Evolutionary conservation across 2,888 invertebrate species (phyloP).

Genomic region (Agelastica alni): DNA sequence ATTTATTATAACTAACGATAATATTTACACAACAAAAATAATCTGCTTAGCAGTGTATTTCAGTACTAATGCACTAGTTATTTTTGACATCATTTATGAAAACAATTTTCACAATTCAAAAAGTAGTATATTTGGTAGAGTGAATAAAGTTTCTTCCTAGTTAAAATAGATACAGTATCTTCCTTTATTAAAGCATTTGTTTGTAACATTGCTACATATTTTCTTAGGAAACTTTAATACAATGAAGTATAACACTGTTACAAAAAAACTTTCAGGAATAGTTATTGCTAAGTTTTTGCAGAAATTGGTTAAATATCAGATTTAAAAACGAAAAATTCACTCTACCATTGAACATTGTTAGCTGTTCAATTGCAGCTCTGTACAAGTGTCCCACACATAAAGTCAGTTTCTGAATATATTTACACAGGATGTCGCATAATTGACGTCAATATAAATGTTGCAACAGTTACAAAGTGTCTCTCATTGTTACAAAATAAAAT

Average conservation of each 20-base stretch:
- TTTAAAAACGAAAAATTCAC: constrained; percentile 3
- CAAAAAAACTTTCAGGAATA: constrained; percentile 1
- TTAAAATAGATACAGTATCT: not conserved
- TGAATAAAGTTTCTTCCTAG: constrained; percentile 24
- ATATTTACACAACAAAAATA: constrained; percentile 58
- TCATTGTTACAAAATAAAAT: too few species aligned
- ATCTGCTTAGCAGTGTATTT: constrained; percentile 54
- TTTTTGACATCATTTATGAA: constrained; percentile 34
- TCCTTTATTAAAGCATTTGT: not conserved
- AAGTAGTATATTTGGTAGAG: constrained; percentile 21
- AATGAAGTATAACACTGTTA: not conserved
- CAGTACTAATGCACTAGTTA: constrained; percentile 40
- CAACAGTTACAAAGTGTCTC: not conserved
- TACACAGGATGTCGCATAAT: constrained; percentile 2
- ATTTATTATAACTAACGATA: constrained; percentile 55
- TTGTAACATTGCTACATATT: not conserved
- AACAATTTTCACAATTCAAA: constrained; percentile 30
- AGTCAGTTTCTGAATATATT: constrained; percentile 1
- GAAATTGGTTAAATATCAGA: not conserved
- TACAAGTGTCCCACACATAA: not conserved
- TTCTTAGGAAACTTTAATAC: constrained; percentile 2
- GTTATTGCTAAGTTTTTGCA: constrained; percentile 4
- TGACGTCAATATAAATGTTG: too few species aligned
- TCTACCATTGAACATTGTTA: constrained; percentile 5
- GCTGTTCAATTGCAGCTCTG: constrained; percentile 5